Percentiles rank a stretch among this genome's conserved stretches.
phyloP scores from a whole-genome alignment of 2,888 invertebrate genomes.

The Helleia helle region DNA sequence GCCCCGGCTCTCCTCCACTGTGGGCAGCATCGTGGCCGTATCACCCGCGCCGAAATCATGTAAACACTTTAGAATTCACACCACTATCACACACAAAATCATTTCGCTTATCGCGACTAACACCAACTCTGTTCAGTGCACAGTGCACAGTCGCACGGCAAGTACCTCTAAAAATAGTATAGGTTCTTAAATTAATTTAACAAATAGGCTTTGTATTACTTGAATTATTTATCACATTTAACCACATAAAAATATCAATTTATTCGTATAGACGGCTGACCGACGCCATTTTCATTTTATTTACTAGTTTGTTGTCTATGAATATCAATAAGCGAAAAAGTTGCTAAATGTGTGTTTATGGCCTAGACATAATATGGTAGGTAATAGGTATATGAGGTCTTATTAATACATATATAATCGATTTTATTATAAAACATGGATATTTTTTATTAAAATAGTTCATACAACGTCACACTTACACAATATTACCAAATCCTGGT shows the following conservation, averaged over 20 bases:
- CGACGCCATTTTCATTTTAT: slow-evolving; percentile 69
- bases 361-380: not conserved
- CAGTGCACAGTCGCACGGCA: too few species aligned
- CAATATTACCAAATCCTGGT: too few species aligned
- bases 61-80: slow-evolving; percentile 55
- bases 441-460: too few species aligned
- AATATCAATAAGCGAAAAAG: slow-evolving; percentile 18
- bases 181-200: slow-evolving; percentile 19
- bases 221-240: slow-evolving; percentile 22
- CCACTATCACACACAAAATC: slow-evolving; percentile 40
- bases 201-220: slow-evolving; percentile 13
- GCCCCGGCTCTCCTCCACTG: slow-evolving; percentile 68
- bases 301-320: slow-evolving; percentile 26
- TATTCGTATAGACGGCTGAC: slow-evolving; percentile 62
- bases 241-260: slow-evolving; percentile 38
- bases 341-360: not conserved
- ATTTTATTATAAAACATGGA: too few species aligned
- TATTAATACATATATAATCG: too few species aligned
- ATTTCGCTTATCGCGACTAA: slow-evolving; percentile 35
- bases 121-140: slow-evolving; percentile 29
- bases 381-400: too few species aligned
- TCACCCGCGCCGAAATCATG: slow-evolving; percentile 55
- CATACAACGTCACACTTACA: not conserved
- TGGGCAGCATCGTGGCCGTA: slow-evolving; percentile 63
- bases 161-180: slow-evolving; percentile 27